Conservation (phyloP, 2,888 invertebrate species). For the Mythimna impura region DNA sequence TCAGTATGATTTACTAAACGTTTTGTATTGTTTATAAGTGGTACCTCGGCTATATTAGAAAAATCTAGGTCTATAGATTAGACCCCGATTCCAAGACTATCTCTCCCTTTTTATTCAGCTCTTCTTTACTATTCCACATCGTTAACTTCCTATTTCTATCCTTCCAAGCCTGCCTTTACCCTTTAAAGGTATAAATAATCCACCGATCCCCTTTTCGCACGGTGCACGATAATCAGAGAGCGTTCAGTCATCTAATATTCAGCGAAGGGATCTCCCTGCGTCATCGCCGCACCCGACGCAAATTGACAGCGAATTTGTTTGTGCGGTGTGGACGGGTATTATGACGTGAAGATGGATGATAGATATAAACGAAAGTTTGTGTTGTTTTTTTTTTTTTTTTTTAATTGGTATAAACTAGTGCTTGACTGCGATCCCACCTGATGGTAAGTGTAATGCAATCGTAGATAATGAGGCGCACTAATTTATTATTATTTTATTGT, state of each 20-base stretch:
- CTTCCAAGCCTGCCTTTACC: slow-evolving; percentile 8
- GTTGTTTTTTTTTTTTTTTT: no score
- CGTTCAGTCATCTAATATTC: slow-evolving; percentile 57
- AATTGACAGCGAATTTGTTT: slow-evolving; percentile 30
- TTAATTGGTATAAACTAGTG: no score
- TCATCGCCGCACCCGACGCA: slow-evolving; percentile 17
- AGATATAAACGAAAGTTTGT: not conserved
- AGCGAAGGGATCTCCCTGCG: slow-evolving; percentile 41
- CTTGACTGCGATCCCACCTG: no score
- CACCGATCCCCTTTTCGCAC: slow-evolving; percentile 22
- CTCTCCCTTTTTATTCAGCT: not conserved
- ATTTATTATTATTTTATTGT: no score
- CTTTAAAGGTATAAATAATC: slow-evolving; percentile 35
- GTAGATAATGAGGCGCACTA: no score
- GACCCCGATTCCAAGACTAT: not conserved
- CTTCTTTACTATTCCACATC: not conserved
- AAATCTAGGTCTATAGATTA: no score
- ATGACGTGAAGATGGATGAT: not conserved
- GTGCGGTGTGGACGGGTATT: not conserved
- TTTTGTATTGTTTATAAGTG: no score
- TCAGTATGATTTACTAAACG: not conserved
- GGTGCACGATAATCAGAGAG: slow-evolving; percentile 47
- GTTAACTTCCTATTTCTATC: slow-evolving; percentile 1
- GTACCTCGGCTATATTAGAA: not conserved
- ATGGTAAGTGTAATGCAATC: no score